Percentiles rank a stretch among this genome's conserved stretches.
Conservation (phyloP, 2,888 invertebrate species). For the Ceratothoa steindachneri region DNA sequence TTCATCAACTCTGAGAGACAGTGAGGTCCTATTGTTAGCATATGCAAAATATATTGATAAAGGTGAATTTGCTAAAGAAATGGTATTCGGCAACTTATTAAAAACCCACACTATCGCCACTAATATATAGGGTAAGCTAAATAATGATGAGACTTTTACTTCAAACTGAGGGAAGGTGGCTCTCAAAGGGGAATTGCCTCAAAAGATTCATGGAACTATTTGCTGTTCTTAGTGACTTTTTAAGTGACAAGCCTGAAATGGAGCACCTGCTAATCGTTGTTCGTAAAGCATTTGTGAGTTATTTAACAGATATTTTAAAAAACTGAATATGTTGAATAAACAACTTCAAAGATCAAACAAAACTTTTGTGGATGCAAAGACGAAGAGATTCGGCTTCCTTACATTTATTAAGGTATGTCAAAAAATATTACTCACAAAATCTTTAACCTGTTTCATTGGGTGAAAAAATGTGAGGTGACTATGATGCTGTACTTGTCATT, state of each 20-base stretch:
- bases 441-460: background rate
- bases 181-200: too few species aligned
- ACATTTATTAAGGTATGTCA: background rate
- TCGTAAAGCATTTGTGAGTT: background rate
- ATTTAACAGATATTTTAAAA: background rate
- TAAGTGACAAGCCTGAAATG: background rate
- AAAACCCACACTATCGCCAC: background rate
- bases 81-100: background rate
- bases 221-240: background rate
- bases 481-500: background rate
- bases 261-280: background rate
- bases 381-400: background rate
- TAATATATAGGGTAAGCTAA: background rate
- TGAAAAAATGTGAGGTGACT: background rate
- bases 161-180: background rate
- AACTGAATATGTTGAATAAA: too few species aligned
- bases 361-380: constrained; percentile 8
- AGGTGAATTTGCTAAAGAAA: constrained; percentile 10
- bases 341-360: too few species aligned
- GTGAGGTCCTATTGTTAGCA: too few species aligned
- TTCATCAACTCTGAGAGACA: too few species aligned
- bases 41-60: too few species aligned
- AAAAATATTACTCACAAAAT: background rate
- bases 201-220: constrained; percentile 14
- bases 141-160: background rate